These are phyloP conservation scores for Drosophila lacertosa DNA, from an alignment of 1,140 invertebrate species.

Conservation along the genomic window DNA sequence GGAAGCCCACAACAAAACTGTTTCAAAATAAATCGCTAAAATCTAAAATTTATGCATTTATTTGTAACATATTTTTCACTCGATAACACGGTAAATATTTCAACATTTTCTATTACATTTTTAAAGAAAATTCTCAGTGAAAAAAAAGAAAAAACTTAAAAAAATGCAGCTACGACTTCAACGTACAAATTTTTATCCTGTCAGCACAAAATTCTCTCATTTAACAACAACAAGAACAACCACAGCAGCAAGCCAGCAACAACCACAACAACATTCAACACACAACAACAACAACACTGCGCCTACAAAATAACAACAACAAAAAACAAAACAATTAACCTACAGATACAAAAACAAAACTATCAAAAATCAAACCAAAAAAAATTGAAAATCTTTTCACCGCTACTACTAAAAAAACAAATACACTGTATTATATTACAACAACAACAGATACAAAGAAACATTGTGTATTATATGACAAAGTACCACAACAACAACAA, in stretches of 20 bases:
- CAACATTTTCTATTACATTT: slow-evolving; percentile 19
- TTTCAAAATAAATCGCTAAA: slow-evolving; percentile 11
- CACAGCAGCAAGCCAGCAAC: slow-evolving; percentile 38
- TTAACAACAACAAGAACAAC: slow-evolving; percentile 36
- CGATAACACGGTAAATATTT: slow-evolving; percentile 24
- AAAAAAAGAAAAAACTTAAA: slow-evolving; percentile 24
- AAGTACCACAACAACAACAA: slow-evolving; percentile 55
- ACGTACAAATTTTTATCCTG: slow-evolving; percentile 41
- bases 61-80: slow-evolving; percentile 28
- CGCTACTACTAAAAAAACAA: slow-evolving; percentile 46
- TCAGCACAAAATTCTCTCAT: slow-evolving; percentile 31
- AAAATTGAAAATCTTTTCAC: slow-evolving; percentile 14
- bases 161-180: slow-evolving; percentile 38
- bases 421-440: slow-evolving; percentile 49
- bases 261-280: slow-evolving; percentile 46
- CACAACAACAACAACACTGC: slow-evolving; percentile 35
- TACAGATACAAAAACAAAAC: slow-evolving; percentile 1
- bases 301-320: slow-evolving; percentile 49
- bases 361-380: slow-evolving; percentile 4
- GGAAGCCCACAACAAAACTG: slow-evolving; percentile 33
- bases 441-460: slow-evolving; percentile 54
- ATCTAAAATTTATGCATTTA: slow-evolving; percentile 18
- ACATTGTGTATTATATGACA: slow-evolving; percentile 71
- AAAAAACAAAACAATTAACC: slow-evolving; percentile 47
- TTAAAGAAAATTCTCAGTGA: slow-evolving; percentile 6